Percentiles rank a stretch among this genome's conserved stretches.
phyloP scores from a whole-genome alignment of 2,888 invertebrate genomes.

The Cotesia congregata region DNA sequence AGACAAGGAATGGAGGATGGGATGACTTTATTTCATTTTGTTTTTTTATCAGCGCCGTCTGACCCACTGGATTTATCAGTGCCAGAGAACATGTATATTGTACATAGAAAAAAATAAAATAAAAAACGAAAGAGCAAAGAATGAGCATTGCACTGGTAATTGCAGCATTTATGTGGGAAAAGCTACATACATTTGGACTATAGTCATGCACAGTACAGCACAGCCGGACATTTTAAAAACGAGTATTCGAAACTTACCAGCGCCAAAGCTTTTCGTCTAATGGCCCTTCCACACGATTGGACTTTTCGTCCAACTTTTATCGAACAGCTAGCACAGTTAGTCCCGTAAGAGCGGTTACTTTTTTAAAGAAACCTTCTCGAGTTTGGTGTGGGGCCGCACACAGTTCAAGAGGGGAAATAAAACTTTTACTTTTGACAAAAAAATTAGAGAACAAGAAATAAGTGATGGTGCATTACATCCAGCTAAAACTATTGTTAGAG shows the following conservation, averaged over 20 bases:
- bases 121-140: background rate
- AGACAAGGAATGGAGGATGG: no score
- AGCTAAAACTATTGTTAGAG: background rate
- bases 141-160: background rate
- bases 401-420: background rate
- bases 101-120: background rate
- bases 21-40: background rate
- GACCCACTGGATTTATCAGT: background rate
- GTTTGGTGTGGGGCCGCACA: slow-evolving; percentile 8
- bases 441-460: background rate
- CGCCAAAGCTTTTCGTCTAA: slow-evolving; percentile 39
- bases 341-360: slow-evolving; percentile 36
- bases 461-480: background rate
- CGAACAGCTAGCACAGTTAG: slow-evolving; percentile 26
- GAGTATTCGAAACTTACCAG: slow-evolving; percentile 25
- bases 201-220: background rate
- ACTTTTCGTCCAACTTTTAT: slow-evolving; percentile 49
- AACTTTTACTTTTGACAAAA: slow-evolving; percentile 1
- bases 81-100: background rate
- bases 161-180: background rate
- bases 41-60: background rate
- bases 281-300: slow-evolving; percentile 45
- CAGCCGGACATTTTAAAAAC: background rate
- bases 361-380: slow-evolving; percentile 43
- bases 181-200: background rate